A percentile compares a stretch with the other conserved stretches of the same genome.
Evolutionary conservation across 1,140 invertebrate species (phyloP).

Genomic region (Tetragnatha versicolor): DNA sequence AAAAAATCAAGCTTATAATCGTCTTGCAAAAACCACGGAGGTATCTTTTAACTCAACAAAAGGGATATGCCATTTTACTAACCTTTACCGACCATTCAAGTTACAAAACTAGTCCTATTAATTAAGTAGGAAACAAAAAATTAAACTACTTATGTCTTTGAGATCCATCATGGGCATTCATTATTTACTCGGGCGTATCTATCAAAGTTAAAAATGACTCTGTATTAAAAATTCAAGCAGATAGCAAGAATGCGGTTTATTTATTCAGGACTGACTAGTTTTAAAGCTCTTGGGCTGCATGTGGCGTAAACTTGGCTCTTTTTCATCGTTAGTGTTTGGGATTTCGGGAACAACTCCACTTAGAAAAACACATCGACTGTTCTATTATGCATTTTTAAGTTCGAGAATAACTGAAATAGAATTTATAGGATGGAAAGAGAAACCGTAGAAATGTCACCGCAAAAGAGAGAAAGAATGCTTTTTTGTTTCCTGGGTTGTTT

Average conservation of each 20-base stretch:
- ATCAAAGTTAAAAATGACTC: slow-evolving; percentile 7
- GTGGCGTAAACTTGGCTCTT: slow-evolving; percentile 10
- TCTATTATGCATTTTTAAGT: slow-evolving; percentile 5
- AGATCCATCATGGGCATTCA: slow-evolving; percentile 9
- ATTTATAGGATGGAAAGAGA: neutral
- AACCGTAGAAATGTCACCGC: neutral
- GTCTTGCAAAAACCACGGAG: neutral
- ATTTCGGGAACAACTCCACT: neutral
- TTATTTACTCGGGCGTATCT: slow-evolving; percentile 5
- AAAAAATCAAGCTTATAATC: neutral
- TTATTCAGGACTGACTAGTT: slow-evolving; percentile 9
- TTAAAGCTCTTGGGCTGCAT: slow-evolving; percentile 8
- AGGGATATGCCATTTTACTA: neutral
- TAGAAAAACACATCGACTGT: neutral
- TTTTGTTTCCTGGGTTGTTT: too few species aligned
- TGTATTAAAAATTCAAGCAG: slow-evolving; percentile 12
- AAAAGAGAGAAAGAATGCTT: too few species aligned
- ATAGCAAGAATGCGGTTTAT: neutral
- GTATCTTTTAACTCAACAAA: slow-evolving; percentile 1
- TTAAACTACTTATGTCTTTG: neutral
- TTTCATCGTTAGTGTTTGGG: slow-evolving; percentile 11
- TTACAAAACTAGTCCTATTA: neutral
- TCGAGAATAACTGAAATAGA: neutral
- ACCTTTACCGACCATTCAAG: neutral
- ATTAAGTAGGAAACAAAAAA: neutral